phyloP scores from a whole-genome alignment of 2,888 invertebrate genomes.

The Ecdyonurus torrentis region DNA sequence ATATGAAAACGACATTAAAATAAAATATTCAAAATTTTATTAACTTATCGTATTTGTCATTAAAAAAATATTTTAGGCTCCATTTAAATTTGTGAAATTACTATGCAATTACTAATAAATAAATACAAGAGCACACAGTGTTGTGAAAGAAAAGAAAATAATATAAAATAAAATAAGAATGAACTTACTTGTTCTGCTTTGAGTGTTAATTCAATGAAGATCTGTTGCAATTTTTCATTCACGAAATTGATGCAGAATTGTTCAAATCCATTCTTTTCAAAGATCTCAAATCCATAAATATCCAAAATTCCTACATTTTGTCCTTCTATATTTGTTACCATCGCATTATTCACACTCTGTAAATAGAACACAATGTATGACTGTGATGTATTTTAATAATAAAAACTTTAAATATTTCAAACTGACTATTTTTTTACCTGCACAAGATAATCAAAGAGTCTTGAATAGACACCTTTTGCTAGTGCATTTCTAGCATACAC shows the following conservation, averaged over 20 bases:
- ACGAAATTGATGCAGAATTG: constrained; percentile 57
- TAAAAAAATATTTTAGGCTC: no score
- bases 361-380: constrained; percentile 12
- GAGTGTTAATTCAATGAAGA: constrained; percentile 50
- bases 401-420: background rate
- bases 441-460: constrained; percentile 45
- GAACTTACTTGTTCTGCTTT: constrained; percentile 45
- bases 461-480: constrained; percentile 43
- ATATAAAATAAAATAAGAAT: background rate
- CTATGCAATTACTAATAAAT: no score
- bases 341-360: constrained; percentile 43
- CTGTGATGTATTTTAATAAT: background rate
- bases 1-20: no score
- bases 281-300: constrained; percentile 56
- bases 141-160: no score
- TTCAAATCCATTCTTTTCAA: constrained; percentile 49
- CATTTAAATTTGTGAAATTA: no score
- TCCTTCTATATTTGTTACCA: constrained; percentile 32
- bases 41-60: no score
- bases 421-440: constrained; percentile 20
- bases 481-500: constrained; percentile 43
- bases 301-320: constrained; percentile 44
- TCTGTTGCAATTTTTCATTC: constrained; percentile 53
- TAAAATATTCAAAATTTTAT: no score
- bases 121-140: no score